These are phyloP conservation scores for Pseudoips prasinana DNA, from an alignment of 2,888 invertebrate species.

Conservation along the genomic window DNA sequence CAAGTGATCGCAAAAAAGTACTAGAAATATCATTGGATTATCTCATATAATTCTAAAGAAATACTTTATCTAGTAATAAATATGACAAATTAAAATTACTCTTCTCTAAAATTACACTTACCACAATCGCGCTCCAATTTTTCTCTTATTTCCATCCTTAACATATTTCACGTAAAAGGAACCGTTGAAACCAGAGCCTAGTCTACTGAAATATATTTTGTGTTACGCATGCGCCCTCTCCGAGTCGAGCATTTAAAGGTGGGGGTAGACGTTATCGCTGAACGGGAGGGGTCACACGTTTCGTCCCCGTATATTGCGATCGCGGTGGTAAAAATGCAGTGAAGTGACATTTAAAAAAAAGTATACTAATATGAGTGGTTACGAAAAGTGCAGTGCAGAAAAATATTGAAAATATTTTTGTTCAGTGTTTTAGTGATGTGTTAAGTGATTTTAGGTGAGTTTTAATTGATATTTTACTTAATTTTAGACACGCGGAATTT, in stretches of 20 bases:
- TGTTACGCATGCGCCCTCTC: slow-evolving; percentile 28
- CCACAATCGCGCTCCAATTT: background rate
- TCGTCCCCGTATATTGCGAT: slow-evolving; percentile 17
- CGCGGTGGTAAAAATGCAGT: slow-evolving; percentile 34
- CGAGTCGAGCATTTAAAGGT: slow-evolving; percentile 16
- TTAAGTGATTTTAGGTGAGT: slow-evolving; percentile 32
- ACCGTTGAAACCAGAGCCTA: background rate
- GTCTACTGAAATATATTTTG: slow-evolving; percentile 15
- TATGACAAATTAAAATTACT: too few species aligned
- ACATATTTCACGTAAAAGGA: background rate
- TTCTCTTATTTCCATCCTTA: too few species aligned
- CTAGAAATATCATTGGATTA: too few species aligned
- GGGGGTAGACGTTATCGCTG: slow-evolving; percentile 32
- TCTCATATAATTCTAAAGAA: too few species aligned
- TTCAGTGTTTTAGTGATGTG: slow-evolving; percentile 30
- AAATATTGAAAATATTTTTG: slow-evolving; percentile 9
- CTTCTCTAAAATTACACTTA: too few species aligned
- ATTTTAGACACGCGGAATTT: too few species aligned
- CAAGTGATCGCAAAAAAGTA: too few species aligned
- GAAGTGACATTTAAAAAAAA: slow-evolving; percentile 30
- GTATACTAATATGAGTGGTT: slow-evolving; percentile 20
- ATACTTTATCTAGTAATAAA: too few species aligned
- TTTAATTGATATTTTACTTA: too few species aligned
- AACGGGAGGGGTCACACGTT: slow-evolving; percentile 27
- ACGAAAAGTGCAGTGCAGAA: slow-evolving; percentile 18